These are phyloP conservation scores for Elanoides forficatus DNA, from an alignment of 2,113 vertebrate species.

Conservation along the genomic window DNA sequence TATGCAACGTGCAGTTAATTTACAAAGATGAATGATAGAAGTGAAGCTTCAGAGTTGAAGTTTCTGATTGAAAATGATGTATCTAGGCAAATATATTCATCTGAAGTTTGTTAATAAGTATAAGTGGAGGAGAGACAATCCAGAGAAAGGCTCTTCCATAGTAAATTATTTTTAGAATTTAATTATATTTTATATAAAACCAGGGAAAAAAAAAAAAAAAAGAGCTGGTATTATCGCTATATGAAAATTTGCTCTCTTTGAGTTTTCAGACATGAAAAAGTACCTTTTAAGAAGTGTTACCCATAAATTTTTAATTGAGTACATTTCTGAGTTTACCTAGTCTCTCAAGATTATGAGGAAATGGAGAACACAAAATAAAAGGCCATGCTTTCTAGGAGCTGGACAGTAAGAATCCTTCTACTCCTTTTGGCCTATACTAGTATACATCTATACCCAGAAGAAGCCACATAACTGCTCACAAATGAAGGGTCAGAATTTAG, in stretches of 20 bases:
- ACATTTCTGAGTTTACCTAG: neutral
- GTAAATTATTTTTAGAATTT: neutral
- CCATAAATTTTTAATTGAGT: neutral
- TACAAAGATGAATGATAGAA: neutral
- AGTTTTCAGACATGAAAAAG: neutral
- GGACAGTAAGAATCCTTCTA: neutral
- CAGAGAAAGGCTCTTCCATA: neutral
- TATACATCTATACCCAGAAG: neutral
- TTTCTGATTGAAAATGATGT: neutral
- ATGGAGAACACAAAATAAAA: neutral
- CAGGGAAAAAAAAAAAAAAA: rapidly evolving
- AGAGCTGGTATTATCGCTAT: neutral
- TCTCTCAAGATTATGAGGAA: neutral
- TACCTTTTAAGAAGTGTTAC: neutral
- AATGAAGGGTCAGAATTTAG: neutral
- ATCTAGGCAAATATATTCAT: neutral
- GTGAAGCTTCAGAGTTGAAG: neutral
- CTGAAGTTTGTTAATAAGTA: neutral
- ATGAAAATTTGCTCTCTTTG: neutral
- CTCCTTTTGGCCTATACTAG: neutral
- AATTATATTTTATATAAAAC: neutral
- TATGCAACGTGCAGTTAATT: neutral
- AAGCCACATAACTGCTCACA: neutral
- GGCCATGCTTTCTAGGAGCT: neutral
- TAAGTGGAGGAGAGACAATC: neutral